These are phyloP conservation scores for Matsumyia berberina DNA, from an alignment of 2,888 invertebrate species.

Conservation along the genomic window DNA sequence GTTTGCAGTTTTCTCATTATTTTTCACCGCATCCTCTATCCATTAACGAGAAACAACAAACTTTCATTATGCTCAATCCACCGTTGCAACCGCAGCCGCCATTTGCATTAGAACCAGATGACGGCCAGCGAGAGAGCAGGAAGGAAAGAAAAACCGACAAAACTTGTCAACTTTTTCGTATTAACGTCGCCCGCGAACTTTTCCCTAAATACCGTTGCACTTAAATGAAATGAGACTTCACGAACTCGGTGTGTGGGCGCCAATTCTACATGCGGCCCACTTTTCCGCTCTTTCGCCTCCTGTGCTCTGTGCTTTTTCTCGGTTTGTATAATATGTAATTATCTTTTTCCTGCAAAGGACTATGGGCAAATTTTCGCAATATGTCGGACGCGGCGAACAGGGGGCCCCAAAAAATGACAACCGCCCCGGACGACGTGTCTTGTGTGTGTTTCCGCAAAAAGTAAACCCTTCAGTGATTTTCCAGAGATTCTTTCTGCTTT, in stretches of 20 bases:
- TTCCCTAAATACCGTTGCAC: constrained; percentile 46
- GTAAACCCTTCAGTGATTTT: constrained; percentile 47
- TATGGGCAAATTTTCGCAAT: constrained; percentile 39
- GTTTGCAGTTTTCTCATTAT: constrained; percentile 11
- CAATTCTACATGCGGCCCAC: constrained; percentile 23
- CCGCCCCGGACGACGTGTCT: constrained; percentile 15
- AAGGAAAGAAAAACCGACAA: constrained; percentile 10
- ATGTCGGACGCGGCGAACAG: constrained; percentile 15
- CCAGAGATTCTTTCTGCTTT: constrained; percentile 6
- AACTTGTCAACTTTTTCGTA: constrained; percentile 67
- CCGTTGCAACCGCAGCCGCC: constrained; percentile 27
- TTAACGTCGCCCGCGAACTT: constrained; percentile 62
- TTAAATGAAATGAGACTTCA: constrained; percentile 64
- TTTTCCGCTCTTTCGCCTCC: constrained; percentile 16
- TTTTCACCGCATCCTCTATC: background rate
- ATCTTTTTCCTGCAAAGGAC: constrained; percentile 41
- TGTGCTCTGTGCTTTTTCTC: background rate
- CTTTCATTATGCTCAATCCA: constrained; percentile 53
- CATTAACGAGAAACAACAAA: constrained; percentile 45
- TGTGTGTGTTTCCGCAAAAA: constrained; percentile 30
- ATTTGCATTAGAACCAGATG: constrained; percentile 55
- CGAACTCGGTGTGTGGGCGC: constrained; percentile 12
- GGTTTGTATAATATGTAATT: constrained; percentile 54
- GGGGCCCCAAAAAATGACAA: constrained; percentile 5
- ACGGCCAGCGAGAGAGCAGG: constrained; percentile 8